Evolutionary conservation across 2,888 invertebrate genomes (phyloP).

Genomic region (Pyralis farinalis): DNA sequence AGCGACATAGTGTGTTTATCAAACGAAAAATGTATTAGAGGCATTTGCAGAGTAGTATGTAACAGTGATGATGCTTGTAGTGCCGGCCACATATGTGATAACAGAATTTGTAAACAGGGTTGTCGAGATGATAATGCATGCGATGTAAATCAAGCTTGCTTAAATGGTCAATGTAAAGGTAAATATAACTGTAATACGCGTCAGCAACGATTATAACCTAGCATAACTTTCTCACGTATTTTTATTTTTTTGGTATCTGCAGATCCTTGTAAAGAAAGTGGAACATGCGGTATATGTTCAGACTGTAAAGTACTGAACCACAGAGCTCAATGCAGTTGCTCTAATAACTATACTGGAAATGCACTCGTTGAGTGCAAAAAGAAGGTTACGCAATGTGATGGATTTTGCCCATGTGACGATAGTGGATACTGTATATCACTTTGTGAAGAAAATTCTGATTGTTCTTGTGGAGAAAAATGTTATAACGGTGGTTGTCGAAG

Average conservation of each 20-base stretch:
- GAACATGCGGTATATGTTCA: slow-evolving; percentile 91
- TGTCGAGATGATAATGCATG: slow-evolving; percentile 93
- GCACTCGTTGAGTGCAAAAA: slow-evolving; percentile 89
- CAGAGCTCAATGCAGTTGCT: slow-evolving; percentile 92
- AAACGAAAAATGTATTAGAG: slow-evolving; percentile 92
- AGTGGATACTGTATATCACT: slow-evolving; percentile 88
- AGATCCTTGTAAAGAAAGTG: slow-evolving; percentile 89
- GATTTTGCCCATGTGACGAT: slow-evolving; percentile 89
- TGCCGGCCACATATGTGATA: slow-evolving; percentile 92
- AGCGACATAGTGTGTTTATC: slow-evolving; percentile 91
- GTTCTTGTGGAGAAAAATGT: slow-evolving; percentile 92
- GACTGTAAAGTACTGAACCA: slow-evolving; percentile 91
- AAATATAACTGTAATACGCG: slow-evolving; percentile 18
- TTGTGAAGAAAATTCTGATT: slow-evolving; percentile 85
- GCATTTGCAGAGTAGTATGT: slow-evolving; percentile 91
- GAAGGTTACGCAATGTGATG: slow-evolving; percentile 87
- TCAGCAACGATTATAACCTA: no score
- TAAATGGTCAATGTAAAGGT: slow-evolving; percentile 91
- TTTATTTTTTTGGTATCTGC: slow-evolving; percentile 25
- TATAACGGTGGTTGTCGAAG: slow-evolving; percentile 86
- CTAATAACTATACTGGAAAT: slow-evolving; percentile 90
- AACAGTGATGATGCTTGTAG: slow-evolving; percentile 92
- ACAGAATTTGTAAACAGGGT: slow-evolving; percentile 91
- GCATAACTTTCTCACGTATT: no score
- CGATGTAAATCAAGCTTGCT: slow-evolving; percentile 87